These are phyloP conservation scores for Diacarnus erythraeanus DNA, from an alignment of 37 sponge, comb jelly and placozoan genomes.

Conservation along the genomic window DNA sequence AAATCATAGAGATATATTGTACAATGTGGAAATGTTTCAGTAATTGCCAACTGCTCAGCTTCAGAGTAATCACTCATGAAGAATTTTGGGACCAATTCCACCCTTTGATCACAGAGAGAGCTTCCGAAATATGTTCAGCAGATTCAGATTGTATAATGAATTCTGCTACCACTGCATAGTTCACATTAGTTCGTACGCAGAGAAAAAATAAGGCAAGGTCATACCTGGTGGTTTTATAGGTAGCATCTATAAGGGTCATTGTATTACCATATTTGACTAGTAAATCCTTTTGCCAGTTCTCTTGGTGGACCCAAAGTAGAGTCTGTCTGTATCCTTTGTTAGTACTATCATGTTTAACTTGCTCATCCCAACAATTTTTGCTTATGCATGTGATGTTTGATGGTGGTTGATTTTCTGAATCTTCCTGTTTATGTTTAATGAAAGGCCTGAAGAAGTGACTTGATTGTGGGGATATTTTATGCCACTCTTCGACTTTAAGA, in stretches of 20 bases:
- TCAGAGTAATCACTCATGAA: constrained; percentile 62
- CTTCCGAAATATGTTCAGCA: too few species aligned
- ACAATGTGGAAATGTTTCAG: constrained; percentile 2
- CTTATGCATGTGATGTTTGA: too few species aligned
- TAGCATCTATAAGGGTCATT: too few species aligned
- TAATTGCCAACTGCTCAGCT: constrained; percentile 27
- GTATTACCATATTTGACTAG: constrained; percentile 44
- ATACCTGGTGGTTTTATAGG: constrained; percentile 51
- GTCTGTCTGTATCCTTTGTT: too few species aligned
- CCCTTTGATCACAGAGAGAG: too few species aligned
- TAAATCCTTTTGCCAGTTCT: constrained; percentile 43
- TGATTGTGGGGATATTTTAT: not conserved
- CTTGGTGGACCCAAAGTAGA: constrained; percentile 41
- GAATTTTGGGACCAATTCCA: constrained; percentile 47
- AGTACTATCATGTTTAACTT: too few species aligned
- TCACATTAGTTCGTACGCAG: constrained; percentile 35
- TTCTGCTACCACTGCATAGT: too few species aligned
- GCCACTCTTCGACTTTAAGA: constrained; percentile 40
- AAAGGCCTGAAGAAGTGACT: constrained; percentile 23
- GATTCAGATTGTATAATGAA: too few species aligned
- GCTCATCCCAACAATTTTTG: too few species aligned
- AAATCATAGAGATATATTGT: too few species aligned
- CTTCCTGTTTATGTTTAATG: too few species aligned
- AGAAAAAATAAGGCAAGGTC: constrained; percentile 53
- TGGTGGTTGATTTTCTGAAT: too few species aligned